Conservation (phyloP, 2,113 vertebrate genomes). For the Uria lomvia region DNA sequence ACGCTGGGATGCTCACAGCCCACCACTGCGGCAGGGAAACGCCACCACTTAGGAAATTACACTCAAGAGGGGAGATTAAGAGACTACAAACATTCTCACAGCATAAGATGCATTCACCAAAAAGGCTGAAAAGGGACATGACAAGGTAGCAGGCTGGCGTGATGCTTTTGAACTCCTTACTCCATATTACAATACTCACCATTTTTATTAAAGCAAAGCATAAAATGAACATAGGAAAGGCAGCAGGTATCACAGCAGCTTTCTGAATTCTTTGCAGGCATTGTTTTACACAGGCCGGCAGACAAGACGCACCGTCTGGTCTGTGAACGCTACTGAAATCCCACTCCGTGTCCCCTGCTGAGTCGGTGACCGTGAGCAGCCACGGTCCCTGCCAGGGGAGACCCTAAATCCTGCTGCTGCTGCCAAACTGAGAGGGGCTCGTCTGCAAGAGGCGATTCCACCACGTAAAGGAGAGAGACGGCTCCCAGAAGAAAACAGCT, state of each 20-base stretch:
- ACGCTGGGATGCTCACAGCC: background rate
- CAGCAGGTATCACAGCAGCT: background rate
- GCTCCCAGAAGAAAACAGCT: background rate
- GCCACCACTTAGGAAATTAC: rapidly evolving
- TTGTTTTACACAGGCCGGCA: background rate
- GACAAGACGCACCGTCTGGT: rapidly evolving
- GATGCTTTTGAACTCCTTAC: rapidly evolving
- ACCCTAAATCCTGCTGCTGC: background rate
- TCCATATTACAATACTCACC: rapidly evolving
- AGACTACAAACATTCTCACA: rapidly evolving
- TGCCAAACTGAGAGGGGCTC: background rate
- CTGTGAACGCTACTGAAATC: rapidly evolving
- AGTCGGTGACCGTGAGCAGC: rapidly evolving
- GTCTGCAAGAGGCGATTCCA: background rate
- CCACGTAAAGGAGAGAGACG: background rate
- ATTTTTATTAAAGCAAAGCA: background rate
- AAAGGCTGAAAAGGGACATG: rapidly evolving
- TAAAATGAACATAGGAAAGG: background rate
- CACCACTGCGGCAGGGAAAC: background rate
- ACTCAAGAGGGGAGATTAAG: background rate
- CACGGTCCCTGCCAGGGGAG: rapidly evolving
- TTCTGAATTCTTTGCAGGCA: rapidly evolving
- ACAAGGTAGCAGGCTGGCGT: rapidly evolving
- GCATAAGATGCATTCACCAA: rapidly evolving
- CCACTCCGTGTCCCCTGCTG: rapidly evolving